These are phyloP conservation scores for Oscheius sp. DNA, from an alignment of 2,888 invertebrate species.

Conservation along the genomic window DNA sequence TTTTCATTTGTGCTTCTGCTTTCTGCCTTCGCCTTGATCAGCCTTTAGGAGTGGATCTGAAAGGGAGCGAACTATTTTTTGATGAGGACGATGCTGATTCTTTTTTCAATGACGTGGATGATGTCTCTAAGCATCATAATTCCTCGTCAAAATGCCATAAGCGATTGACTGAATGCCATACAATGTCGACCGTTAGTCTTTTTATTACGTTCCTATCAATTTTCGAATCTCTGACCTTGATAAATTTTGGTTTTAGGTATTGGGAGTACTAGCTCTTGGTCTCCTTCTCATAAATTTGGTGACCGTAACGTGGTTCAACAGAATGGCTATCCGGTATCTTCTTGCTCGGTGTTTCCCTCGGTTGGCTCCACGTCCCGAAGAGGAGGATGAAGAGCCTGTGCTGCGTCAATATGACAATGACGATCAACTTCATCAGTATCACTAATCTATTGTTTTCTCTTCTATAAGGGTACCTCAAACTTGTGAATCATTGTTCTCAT, in stretches of 20 bases:
- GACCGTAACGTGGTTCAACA: constrained; percentile 19
- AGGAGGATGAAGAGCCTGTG: constrained; percentile 13
- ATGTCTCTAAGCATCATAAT: neutral
- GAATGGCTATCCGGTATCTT: constrained; percentile 6
- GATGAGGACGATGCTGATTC: neutral
- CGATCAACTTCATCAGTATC: too few species aligned
- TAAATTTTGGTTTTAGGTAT: constrained; percentile 9
- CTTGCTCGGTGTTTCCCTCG: constrained; percentile 1
- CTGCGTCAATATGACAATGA: constrained; percentile 1
- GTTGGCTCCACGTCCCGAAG: neutral
- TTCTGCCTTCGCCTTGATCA: neutral
- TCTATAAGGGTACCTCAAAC: neutral
- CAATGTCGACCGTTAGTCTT: constrained; percentile 5
- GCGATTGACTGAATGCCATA: neutral
- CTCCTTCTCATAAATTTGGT: constrained; percentile 17
- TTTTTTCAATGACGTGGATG: neutral
- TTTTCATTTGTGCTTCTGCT: too few species aligned
- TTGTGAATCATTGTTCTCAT: neutral
- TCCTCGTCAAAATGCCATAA: constrained; percentile 6
- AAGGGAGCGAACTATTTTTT: neutral
- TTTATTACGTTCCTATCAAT: too few species aligned
- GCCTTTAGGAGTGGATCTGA: neutral
- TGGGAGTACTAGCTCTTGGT: constrained; percentile 6
- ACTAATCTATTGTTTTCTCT: too few species aligned
- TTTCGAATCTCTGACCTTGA: neutral